Base-by-base conservation (phyloP, 2,888 invertebrate species). In the Villa cingulata region DNA sequence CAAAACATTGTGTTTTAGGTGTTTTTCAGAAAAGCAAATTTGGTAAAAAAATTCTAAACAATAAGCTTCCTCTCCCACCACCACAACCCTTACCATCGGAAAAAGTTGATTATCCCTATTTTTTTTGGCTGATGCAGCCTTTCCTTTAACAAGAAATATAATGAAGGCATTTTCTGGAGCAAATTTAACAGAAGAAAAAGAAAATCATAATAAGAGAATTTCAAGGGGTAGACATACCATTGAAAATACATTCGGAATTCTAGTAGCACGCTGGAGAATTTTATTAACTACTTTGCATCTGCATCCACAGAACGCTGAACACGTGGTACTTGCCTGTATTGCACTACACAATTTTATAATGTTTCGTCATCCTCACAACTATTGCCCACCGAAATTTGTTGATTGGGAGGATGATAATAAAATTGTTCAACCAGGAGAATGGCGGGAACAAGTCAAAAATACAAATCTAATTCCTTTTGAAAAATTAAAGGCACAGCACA, bases 341-440 rank as follows among this genome's bases (percentile, higher is more conserved):
- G 46, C 41, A 4, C 23, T 52, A n/a, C 49, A 54, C 29, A 52
- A 48, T 48, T 54, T 47, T 17, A 18, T 51, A 23, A 51, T 44
- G 46, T 6, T 42, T 2, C 36, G 39, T 15, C 10, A 42, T 17
- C 18, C 17, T 14, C 9, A 43, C 6, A 4, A 10, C 16, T 43
- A 43, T 23, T 37, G 37, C 14, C 38, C 41, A 19, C n/a, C 37
- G 3, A 15, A 20, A 3, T 42, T 37, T 42, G 41, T 42, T 27
- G 42, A 46, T 23, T 19, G 40, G 17, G 37, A 41, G 41, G 37
- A 46, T 41, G 4, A 23, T 3, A 15, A 17, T 14, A 23, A 18
- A 2, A 36, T 19, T 37, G 14, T 34, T 6, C 20, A 15, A 10
- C 14, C 19, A n/a, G 41, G 46, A 23, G 9, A 5, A 17, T 46